Evolutionary conservation across 2,888 invertebrate species (phyloP).

Genomic region (Diarsia brunnea): DNA sequence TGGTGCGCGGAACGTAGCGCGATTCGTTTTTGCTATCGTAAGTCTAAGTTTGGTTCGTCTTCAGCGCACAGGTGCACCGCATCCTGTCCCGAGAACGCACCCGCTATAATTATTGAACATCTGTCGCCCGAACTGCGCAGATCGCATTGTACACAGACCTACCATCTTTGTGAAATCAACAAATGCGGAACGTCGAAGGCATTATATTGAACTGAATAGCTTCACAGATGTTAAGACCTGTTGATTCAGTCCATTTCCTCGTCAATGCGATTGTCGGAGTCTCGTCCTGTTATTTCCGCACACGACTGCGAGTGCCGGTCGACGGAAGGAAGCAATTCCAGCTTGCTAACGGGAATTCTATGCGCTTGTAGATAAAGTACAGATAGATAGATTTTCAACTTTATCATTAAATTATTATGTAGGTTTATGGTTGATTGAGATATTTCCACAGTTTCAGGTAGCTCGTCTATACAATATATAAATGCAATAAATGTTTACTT

Average conservation of each 20-base stretch:
- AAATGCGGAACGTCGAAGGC: slow-evolving; percentile 28
- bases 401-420: too few relatives aligned
- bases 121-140: slow-evolving; percentile 74
- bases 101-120: slow-evolving; percentile 84
- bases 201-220: slow-evolving; percentile 66
- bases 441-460: too few relatives aligned
- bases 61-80: slow-evolving; percentile 85
- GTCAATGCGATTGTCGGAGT: slow-evolving; percentile 82
- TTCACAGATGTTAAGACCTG: slow-evolving; percentile 77
- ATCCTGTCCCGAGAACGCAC: slow-evolving; percentile 84
- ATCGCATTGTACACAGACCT: slow-evolving; percentile 34
- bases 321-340: slow-evolving; percentile 89
- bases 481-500: slow-evolving; percentile 13
- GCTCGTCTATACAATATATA: neutral
- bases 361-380: slow-evolving; percentile 46
- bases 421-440: too few relatives aligned
- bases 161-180: slow-evolving; percentile 50
- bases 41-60: slow-evolving; percentile 76
- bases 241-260: slow-evolving; percentile 87
- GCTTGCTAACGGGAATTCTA: slow-evolving; percentile 80
- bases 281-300: slow-evolving; percentile 87
- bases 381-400: too few relatives aligned
- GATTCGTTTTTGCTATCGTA: slow-evolving; percentile 78
- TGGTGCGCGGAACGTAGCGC: slow-evolving; percentile 53
- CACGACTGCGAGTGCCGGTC: slow-evolving; percentile 72